Conservation (phyloP, 2,888 invertebrate species). For the Sinhomidia bicolor region DNA sequence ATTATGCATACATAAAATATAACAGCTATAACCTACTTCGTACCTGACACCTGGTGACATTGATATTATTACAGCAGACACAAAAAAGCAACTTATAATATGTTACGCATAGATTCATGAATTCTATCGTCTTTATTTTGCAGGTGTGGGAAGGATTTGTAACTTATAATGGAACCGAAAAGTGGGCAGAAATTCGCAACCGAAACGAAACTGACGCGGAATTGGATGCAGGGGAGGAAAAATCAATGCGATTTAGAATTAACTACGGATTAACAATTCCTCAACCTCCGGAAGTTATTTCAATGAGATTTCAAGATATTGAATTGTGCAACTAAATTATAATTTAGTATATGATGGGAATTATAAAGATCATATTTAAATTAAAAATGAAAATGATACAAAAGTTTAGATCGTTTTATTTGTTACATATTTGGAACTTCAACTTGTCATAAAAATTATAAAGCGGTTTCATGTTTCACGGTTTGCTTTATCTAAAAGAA, state of each 20-base stretch:
- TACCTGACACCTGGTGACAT: too few species aligned
- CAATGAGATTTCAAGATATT: constrained; percentile 67
- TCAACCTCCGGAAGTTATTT: constrained; percentile 20
- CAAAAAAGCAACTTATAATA: too few species aligned
- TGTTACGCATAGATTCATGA: too few species aligned
- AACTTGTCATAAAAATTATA: too few species aligned
- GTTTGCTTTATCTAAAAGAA: too few species aligned
- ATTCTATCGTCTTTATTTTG: not conserved
- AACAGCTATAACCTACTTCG: too few species aligned
- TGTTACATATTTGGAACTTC: too few species aligned
- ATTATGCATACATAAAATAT: not conserved
- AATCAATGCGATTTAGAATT: constrained; percentile 64
- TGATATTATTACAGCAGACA: too few species aligned
- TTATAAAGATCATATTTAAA: too few species aligned
- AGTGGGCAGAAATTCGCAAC: constrained; percentile 60
- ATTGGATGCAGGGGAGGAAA: constrained; percentile 33
- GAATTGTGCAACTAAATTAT: constrained; percentile 65
- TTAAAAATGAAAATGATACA: too few species aligned
- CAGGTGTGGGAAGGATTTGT: constrained; percentile 70
- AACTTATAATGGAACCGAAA: constrained; percentile 14
- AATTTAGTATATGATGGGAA: not conserved
- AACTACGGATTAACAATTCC: constrained; percentile 65
- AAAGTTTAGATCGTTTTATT: too few species aligned
- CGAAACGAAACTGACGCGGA: constrained; percentile 32
- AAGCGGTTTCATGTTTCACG: too few species aligned